phyloP scores from a whole-genome alignment of 1,140 invertebrate species.

The Thrips palmi region DNA sequence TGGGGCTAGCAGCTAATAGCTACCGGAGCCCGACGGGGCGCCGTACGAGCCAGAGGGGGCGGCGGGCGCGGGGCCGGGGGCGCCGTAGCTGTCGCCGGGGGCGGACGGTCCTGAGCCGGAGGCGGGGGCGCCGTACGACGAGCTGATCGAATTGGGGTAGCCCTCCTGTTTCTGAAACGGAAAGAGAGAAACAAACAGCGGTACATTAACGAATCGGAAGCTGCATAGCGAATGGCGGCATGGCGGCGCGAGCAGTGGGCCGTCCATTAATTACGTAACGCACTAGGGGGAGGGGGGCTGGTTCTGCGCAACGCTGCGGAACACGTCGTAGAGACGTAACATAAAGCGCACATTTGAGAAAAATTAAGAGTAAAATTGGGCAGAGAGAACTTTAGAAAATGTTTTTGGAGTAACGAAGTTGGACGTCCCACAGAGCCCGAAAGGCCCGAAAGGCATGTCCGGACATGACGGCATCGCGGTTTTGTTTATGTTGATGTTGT shows the following conservation, averaged over 20 bases:
- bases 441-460: background rate
- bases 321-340: background rate
- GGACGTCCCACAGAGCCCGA: background rate
- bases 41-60: constrained; percentile 16
- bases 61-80: constrained; percentile 19
- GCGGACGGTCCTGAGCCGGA: constrained; percentile 15
- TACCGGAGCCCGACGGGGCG: constrained; percentile 13
- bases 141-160: constrained; percentile 19
- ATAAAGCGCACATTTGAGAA: too few species aligned
- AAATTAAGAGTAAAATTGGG: too few species aligned
- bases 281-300: background rate
- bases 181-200: constrained; percentile 4
- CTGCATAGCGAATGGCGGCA: constrained; percentile 21
- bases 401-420: constrained; percentile 5
- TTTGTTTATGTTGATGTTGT: background rate
- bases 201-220: too few species aligned
- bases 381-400: too few species aligned
- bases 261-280: constrained; percentile 5
- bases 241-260: background rate
- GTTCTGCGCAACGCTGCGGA: background rate
- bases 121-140: constrained; percentile 26
- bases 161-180: constrained; percentile 21
- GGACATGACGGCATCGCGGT: background rate
- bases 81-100: constrained; percentile 24
- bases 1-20: too few species aligned